Conservation (phyloP, 2,888 invertebrate species). For the Magallana nippona region DNA sequence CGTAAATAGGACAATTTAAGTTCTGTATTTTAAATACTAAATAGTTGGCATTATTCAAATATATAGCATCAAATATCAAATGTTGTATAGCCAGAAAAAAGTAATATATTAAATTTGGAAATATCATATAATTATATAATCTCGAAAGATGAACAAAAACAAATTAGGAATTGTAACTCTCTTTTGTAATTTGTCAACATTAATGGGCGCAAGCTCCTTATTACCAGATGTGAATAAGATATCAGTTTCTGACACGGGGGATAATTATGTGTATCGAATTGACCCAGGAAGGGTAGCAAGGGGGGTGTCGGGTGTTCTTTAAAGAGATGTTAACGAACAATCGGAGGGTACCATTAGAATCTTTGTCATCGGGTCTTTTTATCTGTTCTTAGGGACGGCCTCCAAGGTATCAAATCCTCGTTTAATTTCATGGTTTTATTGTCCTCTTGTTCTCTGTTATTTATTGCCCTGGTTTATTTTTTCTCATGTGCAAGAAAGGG, state of each 20-base stretch:
- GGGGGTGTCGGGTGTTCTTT: neutral
- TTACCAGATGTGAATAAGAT: neutral
- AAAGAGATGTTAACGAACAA: neutral
- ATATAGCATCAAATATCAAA: too few species aligned
- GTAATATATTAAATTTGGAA: too few species aligned
- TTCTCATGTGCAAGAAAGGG: conserved; percentile 6
- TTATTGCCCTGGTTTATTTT: conserved; percentile 19
- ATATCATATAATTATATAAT: too few species aligned
- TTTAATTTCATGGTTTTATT: conserved; percentile 1
- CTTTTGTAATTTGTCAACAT: neutral
- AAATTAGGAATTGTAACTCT: too few species aligned
- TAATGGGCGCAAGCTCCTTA: neutral
- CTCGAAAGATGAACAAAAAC: too few species aligned
- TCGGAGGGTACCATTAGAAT: conserved; percentile 28
- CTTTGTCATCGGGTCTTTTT: neutral
- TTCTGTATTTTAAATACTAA: too few species aligned
- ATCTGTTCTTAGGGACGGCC: conserved; percentile 1
- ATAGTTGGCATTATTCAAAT: too few species aligned
- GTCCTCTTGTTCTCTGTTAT: neutral
- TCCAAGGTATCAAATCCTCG: neutral
- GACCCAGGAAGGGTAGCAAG: neutral
- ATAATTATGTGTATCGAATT: conserved; percentile 17
- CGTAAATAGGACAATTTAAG: too few species aligned
- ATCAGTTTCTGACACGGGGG: conserved; percentile 18
- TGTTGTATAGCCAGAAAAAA: too few species aligned